Evolutionary conservation across 2,113 vertebrate genomes (phyloP).

Genomic region (Percopsis transmontana): DNA sequence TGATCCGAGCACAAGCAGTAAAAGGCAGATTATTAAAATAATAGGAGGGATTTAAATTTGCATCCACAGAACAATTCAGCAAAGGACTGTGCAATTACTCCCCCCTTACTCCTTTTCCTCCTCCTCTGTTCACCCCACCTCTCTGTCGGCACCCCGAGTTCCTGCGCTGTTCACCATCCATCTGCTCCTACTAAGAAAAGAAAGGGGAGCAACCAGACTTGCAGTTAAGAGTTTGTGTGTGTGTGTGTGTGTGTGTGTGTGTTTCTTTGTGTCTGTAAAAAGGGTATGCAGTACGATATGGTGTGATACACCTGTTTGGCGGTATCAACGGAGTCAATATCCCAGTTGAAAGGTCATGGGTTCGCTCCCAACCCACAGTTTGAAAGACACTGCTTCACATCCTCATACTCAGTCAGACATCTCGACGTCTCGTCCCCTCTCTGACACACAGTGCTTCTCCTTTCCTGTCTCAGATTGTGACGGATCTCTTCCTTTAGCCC

Average conservation of each 20-base stretch:
- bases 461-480: constrained; percentile 47
- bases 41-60: constrained; percentile 92
- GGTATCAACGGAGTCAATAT: background rate
- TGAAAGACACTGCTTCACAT: background rate
- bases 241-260: too few species aligned
- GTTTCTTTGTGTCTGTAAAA: background rate
- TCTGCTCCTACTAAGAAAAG: constrained; percentile 56
- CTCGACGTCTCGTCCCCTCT: background rate
- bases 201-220: background rate
- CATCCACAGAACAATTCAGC: constrained; percentile 83
- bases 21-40: constrained; percentile 93
- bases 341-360: too few species aligned
- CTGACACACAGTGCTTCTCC: constrained; percentile 12
- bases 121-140: constrained; percentile 51
- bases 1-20: constrained; percentile 89
- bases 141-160: constrained; percentile 35
- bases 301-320: constrained; percentile 1
- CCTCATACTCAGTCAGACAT: background rate
- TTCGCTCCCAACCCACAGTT: too few species aligned
- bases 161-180: constrained; percentile 60
- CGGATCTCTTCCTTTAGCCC: constrained; percentile 68
- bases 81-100: constrained; percentile 76
- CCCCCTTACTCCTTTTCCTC: constrained; percentile 53
- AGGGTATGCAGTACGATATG: too few species aligned
- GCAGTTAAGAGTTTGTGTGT: constrained; percentile 4